Evolutionary conservation across 1,140 invertebrate species (phyloP), one percentile per base, ranked within the genome.

Genomic region (Drosophila navojoa): DNA sequence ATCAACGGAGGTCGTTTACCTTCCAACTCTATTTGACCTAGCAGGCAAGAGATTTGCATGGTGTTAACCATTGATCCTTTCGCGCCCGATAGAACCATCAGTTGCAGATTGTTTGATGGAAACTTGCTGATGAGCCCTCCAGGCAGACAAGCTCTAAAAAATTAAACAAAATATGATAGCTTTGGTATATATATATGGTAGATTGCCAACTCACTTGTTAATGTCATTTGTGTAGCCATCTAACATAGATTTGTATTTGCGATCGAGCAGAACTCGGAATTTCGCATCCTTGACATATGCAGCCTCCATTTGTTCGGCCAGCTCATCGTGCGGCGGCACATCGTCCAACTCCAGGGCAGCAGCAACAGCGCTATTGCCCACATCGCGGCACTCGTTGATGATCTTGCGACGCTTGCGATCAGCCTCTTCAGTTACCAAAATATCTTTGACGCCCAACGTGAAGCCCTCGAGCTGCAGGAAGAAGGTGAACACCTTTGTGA

Each of bases 1-100:
- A 98, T 99, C 10, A 99, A 81, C 0, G 98, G 98, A 4, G 98
- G 98, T 58, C 99, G 93, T 91, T 98, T 98, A 11, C 99, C 99
- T 94, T 99, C 99, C 84, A 99, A 95, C 92, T 99, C 98, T 91
- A 99, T 99, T 93, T 99, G 99, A 9, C 98, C 99, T 1, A 99
- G 93, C 11, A 98, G 93, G 93, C 98, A 98, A 0, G 98, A 99
- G 81, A 99, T 99, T 92, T 99, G 98, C 96, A 98, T 98, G 82
- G 97, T 97, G 91, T 99, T 99, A 0, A 99, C 98, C 78, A 94
- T 96, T 0, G 98, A 98, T 38, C 99, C 99, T 93, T 99, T 99
- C 0, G 99, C 99, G 52, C 99, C 99, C 11, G 99, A 99, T 89
- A 98, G 95, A 0, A 99, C 98, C 98, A 99, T 99, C 53, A 99